These are phyloP conservation scores for Maylandia zebra DNA, from an alignment of 2,113 vertebrate genomes.

Conservation along the genomic window DNA sequence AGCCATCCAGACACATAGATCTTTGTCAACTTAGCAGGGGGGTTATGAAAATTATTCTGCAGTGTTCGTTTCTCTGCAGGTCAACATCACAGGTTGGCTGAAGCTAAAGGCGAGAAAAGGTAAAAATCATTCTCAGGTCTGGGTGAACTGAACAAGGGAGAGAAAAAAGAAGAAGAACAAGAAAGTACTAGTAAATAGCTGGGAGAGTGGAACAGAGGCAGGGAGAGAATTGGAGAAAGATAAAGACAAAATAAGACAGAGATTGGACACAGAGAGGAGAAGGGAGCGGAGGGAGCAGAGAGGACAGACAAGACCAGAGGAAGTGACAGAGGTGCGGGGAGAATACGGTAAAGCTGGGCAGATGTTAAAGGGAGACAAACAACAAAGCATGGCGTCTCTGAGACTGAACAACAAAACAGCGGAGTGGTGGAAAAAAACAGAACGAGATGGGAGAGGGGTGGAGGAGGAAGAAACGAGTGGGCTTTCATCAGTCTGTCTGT, in stretches of 20 bases:
- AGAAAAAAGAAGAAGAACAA: background rate
- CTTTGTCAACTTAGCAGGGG: slow-evolving; percentile 24
- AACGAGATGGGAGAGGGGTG: slow-evolving; percentile 1
- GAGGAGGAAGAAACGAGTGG: slow-evolving; percentile 20
- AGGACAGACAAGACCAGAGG: background rate
- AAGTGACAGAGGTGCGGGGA: background rate
- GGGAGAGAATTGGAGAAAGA: background rate
- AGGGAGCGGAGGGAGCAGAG: background rate
- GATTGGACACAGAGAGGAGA: background rate
- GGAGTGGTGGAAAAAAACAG: background rate
- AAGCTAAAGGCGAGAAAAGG: background rate
- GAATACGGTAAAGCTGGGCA: slow-evolving; percentile 19
- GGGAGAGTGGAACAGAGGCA: background rate
- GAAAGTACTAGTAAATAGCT: background rate
- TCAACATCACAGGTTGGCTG: slow-evolving; percentile 11
- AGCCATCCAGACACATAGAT: slow-evolving; percentile 16
- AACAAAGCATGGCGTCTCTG: slow-evolving; percentile 22
- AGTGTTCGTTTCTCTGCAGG: background rate
- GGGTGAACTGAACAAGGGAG: background rate
- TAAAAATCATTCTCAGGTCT: background rate
- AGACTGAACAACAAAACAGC: slow-evolving; percentile 20
- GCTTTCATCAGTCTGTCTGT: slow-evolving; percentile 8
- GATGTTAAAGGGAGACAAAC: slow-evolving; percentile 40
- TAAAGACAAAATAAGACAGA: background rate
- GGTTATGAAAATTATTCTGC: slow-evolving; percentile 14